phyloP scores from a whole-genome alignment of 2,797 vertebrate genomes.

The Callimico goeldii region DNA sequence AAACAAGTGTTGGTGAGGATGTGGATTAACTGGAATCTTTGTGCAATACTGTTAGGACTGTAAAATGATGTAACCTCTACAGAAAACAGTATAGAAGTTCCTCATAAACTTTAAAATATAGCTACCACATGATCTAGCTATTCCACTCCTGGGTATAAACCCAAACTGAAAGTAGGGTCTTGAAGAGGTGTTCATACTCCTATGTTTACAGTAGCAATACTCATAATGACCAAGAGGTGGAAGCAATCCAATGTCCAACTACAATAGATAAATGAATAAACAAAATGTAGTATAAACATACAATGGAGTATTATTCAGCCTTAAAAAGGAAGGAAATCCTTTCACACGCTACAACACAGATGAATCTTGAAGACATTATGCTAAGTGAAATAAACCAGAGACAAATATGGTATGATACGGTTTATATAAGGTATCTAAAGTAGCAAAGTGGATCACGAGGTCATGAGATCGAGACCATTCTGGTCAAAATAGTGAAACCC shows the following conservation, averaged over 20 bases:
- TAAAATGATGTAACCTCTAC: not conserved
- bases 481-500: too few species aligned
- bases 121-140: not conserved
- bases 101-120: slow-evolving; percentile 2
- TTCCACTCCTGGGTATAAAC: not conserved
- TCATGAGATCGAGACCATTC: too few species aligned
- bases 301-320: not conserved
- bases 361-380: not conserved
- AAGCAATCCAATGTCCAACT: not conserved
- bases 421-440: not conserved
- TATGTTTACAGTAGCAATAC: not conserved
- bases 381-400: not conserved
- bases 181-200: not conserved
- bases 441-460: too few species aligned
- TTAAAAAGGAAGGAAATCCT: not conserved
- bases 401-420: not conserved
- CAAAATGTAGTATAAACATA: not conserved
- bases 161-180: not conserved
- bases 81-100: not conserved
- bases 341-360: not conserved
- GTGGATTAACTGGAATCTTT: not conserved
- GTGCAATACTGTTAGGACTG: not conserved
- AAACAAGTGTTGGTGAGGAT: not conserved
- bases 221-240: not conserved
- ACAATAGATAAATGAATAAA: not conserved